Conservation (phyloP, 2,113 vertebrate species). For the Muntiacus reevesi region DNA sequence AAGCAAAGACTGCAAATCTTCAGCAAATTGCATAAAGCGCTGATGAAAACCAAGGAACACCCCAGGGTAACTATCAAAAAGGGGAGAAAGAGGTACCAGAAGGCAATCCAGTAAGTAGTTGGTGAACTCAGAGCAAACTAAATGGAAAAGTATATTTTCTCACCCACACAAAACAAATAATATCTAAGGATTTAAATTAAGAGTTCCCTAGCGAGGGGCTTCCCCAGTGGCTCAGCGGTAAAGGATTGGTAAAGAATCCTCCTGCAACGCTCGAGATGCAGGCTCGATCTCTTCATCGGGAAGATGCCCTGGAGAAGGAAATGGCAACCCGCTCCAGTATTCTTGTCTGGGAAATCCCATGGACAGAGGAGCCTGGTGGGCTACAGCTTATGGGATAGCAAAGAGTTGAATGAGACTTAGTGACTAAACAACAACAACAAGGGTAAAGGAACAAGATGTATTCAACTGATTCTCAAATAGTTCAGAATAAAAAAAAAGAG, state of each 20-base stretch:
- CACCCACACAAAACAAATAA: background rate
- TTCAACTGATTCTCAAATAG: background rate
- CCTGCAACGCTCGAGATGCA: background rate
- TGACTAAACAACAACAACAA: background rate
- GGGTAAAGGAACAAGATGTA: background rate
- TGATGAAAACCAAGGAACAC: background rate
- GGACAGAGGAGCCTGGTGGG: background rate
- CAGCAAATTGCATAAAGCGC: background rate
- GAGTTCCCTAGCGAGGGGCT: background rate
- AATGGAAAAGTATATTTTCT: background rate
- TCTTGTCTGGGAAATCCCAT: background rate
- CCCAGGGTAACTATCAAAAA: background rate
- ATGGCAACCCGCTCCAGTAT: background rate
- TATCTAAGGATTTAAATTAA: background rate
- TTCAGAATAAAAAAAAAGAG: background rate
- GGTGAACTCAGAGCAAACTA: background rate
- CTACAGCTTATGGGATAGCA: background rate
- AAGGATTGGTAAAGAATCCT: background rate
- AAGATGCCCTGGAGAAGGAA: background rate
- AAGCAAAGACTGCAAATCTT: background rate
- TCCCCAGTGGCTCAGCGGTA: background rate
- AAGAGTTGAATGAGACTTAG: background rate
- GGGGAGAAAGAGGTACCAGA: background rate
- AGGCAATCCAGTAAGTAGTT: background rate
- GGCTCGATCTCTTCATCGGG: fast-evolving